Evolutionary conservation across 1,140 invertebrate genomes (phyloP), one percentile per base, ranked within the genome.

Genomic region (Drosophila lacertosa): DNA sequence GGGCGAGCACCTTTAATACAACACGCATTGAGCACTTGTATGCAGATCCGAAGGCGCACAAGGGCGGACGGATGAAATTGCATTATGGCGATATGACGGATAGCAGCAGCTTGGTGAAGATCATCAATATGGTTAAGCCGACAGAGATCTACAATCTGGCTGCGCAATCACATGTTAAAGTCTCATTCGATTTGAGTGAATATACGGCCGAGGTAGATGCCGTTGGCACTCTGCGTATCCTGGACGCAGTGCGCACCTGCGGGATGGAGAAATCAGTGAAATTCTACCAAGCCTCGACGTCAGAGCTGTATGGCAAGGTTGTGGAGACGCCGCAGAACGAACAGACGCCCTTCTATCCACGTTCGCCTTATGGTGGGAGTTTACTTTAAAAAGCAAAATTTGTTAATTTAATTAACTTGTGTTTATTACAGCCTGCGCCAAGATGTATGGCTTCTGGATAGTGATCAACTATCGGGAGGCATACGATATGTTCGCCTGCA

Each of bases 21-120:
- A 94, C 94, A 4, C 93, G 99, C 72, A 99, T 99, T 70, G 95
- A 99, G 81, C 99, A 99, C 93, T 92, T 99, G 40, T 99, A 99
- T 92, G 95, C 94, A 2, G 95, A 99, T 92, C 96, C 96, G 1
- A 94, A 95, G 45, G 94, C 95, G 44, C 98, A 99, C 92, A 94
- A 94, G 51, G 94, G 95, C 42, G 97, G 96, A 0, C 93, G 93
- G 77, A 98, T 99, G 96, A 96, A 97, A 78, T 93, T 99, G 1
- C 99, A 99, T 92, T 99, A 99, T 93, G 99, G 99, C 26, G 99
- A 99, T 89, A 95, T 99, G 94, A 99, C 98, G 0, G 99, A 99
- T 91, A 98, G 97, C 32, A 98, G 97, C 71, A 99, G 98, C 92
- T 93, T 99, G 70, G 97, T 99, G 22, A 99, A 99, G 93, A 96